A percentile compares a stretch with the other conserved stretches of the same genome.
phyloP scores from a whole-genome alignment of 2,113 vertebrate genomes.

The Cettia cetti region DNA sequence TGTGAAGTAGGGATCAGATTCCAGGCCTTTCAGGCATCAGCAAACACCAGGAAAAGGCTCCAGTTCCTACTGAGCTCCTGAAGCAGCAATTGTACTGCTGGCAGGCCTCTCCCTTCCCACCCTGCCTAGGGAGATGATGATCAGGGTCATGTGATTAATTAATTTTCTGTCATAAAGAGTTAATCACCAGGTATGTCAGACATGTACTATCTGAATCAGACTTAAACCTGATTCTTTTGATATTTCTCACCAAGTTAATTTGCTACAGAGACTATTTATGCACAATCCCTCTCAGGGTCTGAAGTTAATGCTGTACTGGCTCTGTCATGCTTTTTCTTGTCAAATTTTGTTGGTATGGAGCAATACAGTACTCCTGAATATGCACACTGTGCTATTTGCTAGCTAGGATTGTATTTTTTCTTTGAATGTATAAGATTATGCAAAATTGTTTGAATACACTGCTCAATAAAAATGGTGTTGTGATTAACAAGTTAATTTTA shows the following conservation, averaged over 20 bases:
- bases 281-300: not conserved
- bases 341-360: not conserved
- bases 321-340: accelerated
- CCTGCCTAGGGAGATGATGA: not conserved
- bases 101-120: not conserved
- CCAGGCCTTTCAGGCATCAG: not conserved
- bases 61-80: not conserved
- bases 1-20: not conserved
- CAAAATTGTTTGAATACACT: not conserved
- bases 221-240: not conserved
- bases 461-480: not conserved
- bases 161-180: not conserved
- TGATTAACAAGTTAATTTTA: not conserved
- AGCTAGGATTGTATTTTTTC: not conserved
- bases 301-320: not conserved
- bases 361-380: not conserved
- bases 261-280: not conserved
- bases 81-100: not conserved
- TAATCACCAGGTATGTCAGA: not conserved
- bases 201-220: not conserved
- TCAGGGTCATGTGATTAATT: not conserved
- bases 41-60: not conserved
- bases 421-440: not conserved
- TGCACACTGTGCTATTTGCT: not conserved
- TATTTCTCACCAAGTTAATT: not conserved